Evolutionary conservation across 1,140 invertebrate genomes (phyloP).

Genomic region (Drosophila setifemur): DNA sequence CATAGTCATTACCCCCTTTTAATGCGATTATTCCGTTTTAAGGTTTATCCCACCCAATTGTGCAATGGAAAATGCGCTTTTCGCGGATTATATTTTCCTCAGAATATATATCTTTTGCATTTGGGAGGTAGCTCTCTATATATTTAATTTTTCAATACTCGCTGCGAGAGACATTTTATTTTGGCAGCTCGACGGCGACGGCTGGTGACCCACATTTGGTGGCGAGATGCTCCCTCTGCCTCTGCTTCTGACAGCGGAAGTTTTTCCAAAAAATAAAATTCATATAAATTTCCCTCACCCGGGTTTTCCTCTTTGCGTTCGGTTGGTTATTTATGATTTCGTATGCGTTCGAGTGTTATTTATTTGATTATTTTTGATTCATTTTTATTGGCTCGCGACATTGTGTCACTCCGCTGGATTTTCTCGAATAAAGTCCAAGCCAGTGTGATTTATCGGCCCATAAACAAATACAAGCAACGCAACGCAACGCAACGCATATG

Average conservation of each 20-base stretch:
- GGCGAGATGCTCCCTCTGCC: slow-evolving; percentile 22
- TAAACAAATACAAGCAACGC: slow-evolving; percentile 39
- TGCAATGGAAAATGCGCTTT: slow-evolving; percentile 49
- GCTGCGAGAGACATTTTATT: slow-evolving; percentile 64
- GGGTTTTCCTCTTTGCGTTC: background rate
- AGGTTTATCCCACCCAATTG: slow-evolving; percentile 61
- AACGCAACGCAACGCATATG: background rate
- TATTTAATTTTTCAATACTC: slow-evolving; percentile 23
- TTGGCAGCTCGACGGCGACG: slow-evolving; percentile 53
- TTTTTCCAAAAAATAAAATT: slow-evolving; percentile 62
- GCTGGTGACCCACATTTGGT: slow-evolving; percentile 21
- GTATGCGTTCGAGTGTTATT: slow-evolving; percentile 58
- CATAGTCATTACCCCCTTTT: slow-evolving; percentile 38
- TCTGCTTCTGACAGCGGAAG: slow-evolving; percentile 53
- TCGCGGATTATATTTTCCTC: slow-evolving; percentile 16
- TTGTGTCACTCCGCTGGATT: slow-evolving; percentile 72
- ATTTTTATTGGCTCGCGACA: slow-evolving; percentile 72
- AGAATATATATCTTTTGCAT: slow-evolving; percentile 4
- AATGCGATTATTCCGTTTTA: slow-evolving; percentile 47
- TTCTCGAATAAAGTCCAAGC: slow-evolving; percentile 52
- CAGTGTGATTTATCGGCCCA: slow-evolving; percentile 61
- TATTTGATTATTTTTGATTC: slow-evolving; percentile 80
- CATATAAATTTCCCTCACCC: slow-evolving; percentile 34
- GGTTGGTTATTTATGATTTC: slow-evolving; percentile 54
- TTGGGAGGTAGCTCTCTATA: too few relatives aligned